Evolutionary conservation across 2,113 vertebrate genomes (phyloP).

Genomic region (Clarias batrachus): DNA sequence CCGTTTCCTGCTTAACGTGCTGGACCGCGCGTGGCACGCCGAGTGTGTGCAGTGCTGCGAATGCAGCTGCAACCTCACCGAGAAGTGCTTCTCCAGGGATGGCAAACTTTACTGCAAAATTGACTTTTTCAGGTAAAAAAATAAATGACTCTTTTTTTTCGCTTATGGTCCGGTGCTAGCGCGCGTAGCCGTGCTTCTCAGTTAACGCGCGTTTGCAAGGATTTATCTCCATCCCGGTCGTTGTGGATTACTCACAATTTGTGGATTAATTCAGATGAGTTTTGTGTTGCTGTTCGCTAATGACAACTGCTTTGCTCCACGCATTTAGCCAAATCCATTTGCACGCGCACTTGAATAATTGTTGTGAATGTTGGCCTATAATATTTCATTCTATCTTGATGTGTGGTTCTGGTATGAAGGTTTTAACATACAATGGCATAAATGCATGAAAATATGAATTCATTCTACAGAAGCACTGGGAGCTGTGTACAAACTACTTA

Average conservation of each 20-base stretch:
- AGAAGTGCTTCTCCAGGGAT: slow-evolving; percentile 96
- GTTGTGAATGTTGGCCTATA: slow-evolving; percentile 37
- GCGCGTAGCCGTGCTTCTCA: not conserved
- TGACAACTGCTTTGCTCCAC: slow-evolving; percentile 18
- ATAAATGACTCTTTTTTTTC: too few species aligned
- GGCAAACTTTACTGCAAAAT: slow-evolving; percentile 97
- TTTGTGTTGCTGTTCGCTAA: slow-evolving; percentile 39
- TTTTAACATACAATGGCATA: not conserved
- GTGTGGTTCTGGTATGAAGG: not conserved
- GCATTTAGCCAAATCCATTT: slow-evolving; percentile 8
- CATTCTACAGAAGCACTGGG: too few species aligned
- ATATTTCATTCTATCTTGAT: not conserved
- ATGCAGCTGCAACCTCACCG: slow-evolving; percentile 90
- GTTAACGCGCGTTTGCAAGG: slow-evolving; percentile 33
- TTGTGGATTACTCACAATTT: slow-evolving; percentile 41
- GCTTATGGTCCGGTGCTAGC: slow-evolving; percentile 2
- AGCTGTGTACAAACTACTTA: not conserved
- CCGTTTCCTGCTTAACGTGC: slow-evolving; percentile 91
- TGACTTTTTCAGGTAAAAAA: slow-evolving; percentile 93
- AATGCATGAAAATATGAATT: not conserved
- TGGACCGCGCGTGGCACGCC: slow-evolving; percentile 95
- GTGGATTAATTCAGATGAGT: slow-evolving; percentile 42
- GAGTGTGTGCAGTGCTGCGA: slow-evolving; percentile 97
- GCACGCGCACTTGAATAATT: slow-evolving; percentile 59
- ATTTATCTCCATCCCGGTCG: slow-evolving; percentile 37